A percentile compares a stretch with the other conserved stretches of the same genome.
Conservation (phyloP, 2,113 vertebrate species). For the Hemiscyllium ocellatum region DNA sequence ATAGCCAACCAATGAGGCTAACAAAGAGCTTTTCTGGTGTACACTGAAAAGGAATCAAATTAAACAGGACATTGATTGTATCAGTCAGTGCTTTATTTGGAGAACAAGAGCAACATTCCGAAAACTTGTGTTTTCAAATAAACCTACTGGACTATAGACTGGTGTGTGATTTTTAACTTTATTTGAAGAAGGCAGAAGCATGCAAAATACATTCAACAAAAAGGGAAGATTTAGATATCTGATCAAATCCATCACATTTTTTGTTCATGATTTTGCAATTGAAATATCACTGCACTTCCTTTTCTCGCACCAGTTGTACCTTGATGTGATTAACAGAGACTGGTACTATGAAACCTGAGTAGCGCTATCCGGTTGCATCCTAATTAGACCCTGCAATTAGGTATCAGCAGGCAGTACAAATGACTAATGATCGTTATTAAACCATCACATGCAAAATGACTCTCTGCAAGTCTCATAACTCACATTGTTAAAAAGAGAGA, state of each 20-base stretch:
- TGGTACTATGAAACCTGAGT: background rate
- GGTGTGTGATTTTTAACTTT: background rate
- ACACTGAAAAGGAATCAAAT: background rate
- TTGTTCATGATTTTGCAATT: background rate
- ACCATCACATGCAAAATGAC: background rate
- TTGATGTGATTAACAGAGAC: slow-evolving; percentile 25
- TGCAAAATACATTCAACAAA: background rate
- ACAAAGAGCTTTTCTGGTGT: background rate
- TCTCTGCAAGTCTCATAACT: slow-evolving; percentile 6
- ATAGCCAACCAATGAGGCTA: background rate
- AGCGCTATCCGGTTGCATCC: background rate
- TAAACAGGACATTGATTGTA: background rate
- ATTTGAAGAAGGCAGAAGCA: background rate
- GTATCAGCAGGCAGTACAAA: background rate
- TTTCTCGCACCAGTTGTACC: background rate
- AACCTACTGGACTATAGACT: too few species aligned
- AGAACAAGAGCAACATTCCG: too few species aligned
- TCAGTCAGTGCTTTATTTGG: too few species aligned
- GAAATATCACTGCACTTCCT: background rate
- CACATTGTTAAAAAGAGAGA: background rate
- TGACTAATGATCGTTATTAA: slow-evolving; percentile 16
- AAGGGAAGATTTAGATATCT: background rate
- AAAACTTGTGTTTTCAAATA: too few species aligned
- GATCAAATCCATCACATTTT: background rate
- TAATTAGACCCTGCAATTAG: slow-evolving; percentile 26